Conservation (phyloP, 2,888 invertebrate genomes). For the Biston betularia region DNA sequence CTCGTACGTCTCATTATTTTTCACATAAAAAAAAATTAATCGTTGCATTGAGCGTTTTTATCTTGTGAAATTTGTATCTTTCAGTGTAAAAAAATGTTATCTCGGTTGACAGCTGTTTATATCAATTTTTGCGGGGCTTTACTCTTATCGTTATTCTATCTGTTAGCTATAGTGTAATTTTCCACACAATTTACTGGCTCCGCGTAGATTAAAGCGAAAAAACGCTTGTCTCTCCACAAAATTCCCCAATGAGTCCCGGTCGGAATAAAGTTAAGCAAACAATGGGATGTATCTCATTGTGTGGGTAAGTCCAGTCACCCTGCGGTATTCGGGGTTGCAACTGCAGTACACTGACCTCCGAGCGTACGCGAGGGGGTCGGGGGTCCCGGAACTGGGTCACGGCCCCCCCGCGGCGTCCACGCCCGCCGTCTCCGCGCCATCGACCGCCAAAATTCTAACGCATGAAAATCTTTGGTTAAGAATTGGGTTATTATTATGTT, state of each 20-base stretch:
- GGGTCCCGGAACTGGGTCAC: slow-evolving; percentile 68
- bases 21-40: no score
- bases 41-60: no score
- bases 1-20: no score
- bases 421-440: slow-evolving; percentile 64
- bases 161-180: no score
- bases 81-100: no score
- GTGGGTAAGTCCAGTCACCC: slow-evolving; percentile 70
- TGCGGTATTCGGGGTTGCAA: slow-evolving; percentile 80
- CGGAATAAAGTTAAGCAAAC: slow-evolving; percentile 39
- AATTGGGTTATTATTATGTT: slow-evolving; percentile 31
- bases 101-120: no score
- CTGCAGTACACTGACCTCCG: slow-evolving; percentile 85
- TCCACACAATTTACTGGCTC: not conserved
- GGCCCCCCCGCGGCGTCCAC: slow-evolving; percentile 61
- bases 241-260: not conserved
- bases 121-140: no score
- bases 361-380: slow-evolving; percentile 75
- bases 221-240: not conserved
- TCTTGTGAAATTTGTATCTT: no score
- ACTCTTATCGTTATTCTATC: no score
- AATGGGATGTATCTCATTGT: slow-evolving; percentile 42
- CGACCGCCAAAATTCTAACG: slow-evolving; percentile 78
- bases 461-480: slow-evolving; percentile 42
- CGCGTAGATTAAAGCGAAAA: not conserved